Evolutionary conservation across 1,140 invertebrate genomes (phyloP), one percentile per base, ranked within the genome.

Genomic region (Drosophila willistoni): DNA sequence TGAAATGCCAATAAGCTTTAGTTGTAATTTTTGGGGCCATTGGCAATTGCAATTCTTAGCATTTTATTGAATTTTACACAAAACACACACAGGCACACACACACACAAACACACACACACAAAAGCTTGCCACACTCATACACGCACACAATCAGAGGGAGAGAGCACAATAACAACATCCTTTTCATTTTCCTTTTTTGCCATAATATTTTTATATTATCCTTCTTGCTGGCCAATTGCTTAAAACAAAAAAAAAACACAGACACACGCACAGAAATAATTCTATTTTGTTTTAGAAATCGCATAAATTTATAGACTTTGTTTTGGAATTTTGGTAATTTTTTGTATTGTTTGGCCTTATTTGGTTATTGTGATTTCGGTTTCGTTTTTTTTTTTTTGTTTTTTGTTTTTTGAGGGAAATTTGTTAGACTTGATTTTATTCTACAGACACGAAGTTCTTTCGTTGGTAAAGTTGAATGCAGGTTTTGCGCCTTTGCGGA

Each of bases 1-100:
- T 51, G 1, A 47, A 22, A 17, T 19, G 44, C 7, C 44, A 67
- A 41, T 64, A 41, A 41, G 64, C 61, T 72, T 81, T 61, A 72
- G 68, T 76, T 81, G 69, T 86, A 86, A 83, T 83, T 86, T 60
- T 39, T 39, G 12, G 36, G 73, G 70, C 68, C 79, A 71, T 86
- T 76, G 76, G 72, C 79, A 77, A 87, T 77, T 87, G 83, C 83
- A 86, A 71, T 87, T 71, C 36, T 66, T 87, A 62, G 83, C 83
- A 87, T 79, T 87, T 87, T 86, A 86, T 86, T 86, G 82, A 82
- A 86, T 86, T 86, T 86, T 87, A 86, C 84, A 84, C 60, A 74
- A 63, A n/a, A 14, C 36, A 63, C 36, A 33, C 25, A 5, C 41
- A 66, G 44, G 62, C 68, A 22, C 29, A 71, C 54, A 57, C 54